phyloP scores from a whole-genome alignment of 2,113 vertebrate species.

The Hystrix brachyura region DNA sequence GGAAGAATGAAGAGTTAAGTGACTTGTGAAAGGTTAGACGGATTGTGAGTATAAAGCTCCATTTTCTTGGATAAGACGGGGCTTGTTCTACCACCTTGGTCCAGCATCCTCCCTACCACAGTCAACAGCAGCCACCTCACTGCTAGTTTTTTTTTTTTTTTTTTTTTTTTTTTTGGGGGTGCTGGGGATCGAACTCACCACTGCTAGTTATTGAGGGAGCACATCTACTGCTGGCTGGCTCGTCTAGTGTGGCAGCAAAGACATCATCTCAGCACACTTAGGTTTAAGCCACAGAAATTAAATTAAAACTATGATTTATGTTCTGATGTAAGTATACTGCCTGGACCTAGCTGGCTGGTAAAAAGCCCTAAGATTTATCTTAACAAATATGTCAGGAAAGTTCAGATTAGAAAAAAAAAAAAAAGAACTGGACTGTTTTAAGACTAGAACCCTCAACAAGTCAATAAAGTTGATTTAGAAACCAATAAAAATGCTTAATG shows the following conservation, averaged over 20 bases:
- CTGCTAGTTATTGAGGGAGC: too few species aligned
- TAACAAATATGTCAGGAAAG: not conserved
- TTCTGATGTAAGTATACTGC: rapidly evolving
- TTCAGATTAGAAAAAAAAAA: not conserved
- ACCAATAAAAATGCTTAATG: slow-evolving; percentile 53
- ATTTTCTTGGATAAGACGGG: rapidly evolving
- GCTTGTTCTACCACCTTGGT: rapidly evolving
- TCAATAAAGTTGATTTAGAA: slow-evolving; percentile 67
- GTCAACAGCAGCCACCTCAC: rapidly evolving
- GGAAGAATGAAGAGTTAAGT: not conserved
- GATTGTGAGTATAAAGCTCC: not conserved
- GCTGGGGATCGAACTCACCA: too few species aligned
- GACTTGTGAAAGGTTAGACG: not conserved
- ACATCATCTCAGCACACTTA: not conserved
- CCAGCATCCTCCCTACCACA: rapidly evolving
- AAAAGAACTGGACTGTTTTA: slow-evolving; percentile 48
- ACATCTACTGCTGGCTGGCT: rapidly evolving
- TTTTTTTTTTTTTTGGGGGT: too few species aligned
- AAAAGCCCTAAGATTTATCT: not conserved
- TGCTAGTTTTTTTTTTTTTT: too few species aligned
- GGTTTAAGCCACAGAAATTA: not conserved
- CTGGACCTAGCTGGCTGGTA: not conserved
- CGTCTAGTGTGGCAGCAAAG: not conserved
- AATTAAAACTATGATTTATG: not conserved
- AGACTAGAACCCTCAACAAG: slow-evolving; percentile 41